Evolutionary conservation across 2,113 vertebrate genomes (phyloP).

Genomic region (Callopanchax toddi): DNA sequence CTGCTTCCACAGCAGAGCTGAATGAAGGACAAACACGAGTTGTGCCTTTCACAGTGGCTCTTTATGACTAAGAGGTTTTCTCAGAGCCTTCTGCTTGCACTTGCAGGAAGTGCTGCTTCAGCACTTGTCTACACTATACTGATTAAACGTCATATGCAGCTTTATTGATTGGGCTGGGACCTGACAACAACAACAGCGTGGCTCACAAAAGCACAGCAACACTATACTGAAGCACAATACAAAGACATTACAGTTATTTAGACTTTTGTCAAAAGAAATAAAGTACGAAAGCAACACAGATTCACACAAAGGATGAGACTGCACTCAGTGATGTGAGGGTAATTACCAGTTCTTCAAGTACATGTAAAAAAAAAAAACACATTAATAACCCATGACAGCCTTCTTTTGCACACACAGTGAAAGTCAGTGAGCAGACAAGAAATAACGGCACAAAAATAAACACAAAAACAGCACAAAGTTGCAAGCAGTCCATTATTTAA

Average conservation of each 20-base stretch:
- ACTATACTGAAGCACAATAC: not conserved
- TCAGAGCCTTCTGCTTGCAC: slow-evolving; percentile 11
- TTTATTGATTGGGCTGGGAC: slow-evolving; percentile 49
- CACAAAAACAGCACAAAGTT: slow-evolving; percentile 2
- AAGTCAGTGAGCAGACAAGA: not conserved
- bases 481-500: not conserved
- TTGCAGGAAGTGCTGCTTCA: slow-evolving; percentile 38
- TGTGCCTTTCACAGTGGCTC: slow-evolving; percentile 23
- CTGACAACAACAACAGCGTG: slow-evolving; percentile 31
- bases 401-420: slow-evolving; percentile 5
- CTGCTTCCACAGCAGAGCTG: not conserved
- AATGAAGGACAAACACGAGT: slow-evolving; percentile 27
- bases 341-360: not conserved
- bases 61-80: slow-evolving; percentile 26
- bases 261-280: not conserved
- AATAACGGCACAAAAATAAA: not conserved
- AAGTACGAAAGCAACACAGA: not conserved
- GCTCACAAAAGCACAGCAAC: slow-evolving; percentile 21
- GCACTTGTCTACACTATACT: slow-evolving; percentile 59
- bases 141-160: slow-evolving; percentile 65
- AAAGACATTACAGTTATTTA: not conserved
- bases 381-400: not conserved
- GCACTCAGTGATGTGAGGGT: slow-evolving; percentile 15
- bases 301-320: slow-evolving; percentile 29
- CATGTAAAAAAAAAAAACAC: not conserved